Base-by-base conservation (phyloP, 2,113 vertebrate genomes). In the Pangasianodon gigas region DNA sequence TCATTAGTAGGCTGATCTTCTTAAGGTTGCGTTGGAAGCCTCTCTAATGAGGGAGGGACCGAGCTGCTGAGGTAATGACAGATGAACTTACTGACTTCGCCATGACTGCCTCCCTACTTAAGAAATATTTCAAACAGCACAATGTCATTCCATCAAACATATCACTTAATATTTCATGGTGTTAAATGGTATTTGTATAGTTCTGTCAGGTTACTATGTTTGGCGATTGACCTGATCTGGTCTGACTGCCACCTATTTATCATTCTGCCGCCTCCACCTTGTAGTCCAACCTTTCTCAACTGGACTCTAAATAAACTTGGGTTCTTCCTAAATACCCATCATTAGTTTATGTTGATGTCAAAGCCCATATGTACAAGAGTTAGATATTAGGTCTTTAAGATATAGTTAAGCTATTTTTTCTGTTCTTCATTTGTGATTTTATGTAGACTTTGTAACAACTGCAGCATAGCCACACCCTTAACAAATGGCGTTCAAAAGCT, bases 391-490 rank as follows among this genome's bases (percentile, higher is more conserved):
- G 8, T 41, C 21, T 87, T 75, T 21, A 52, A 71, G 32, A 52
- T 52, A 44, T 1, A 86, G 18, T 24, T 32, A 52, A 52, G 16
- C 65, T 51, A 21, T 52, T 51, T 52, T 52, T 24, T 14, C n/a
- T 54, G 10, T 74, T 74, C 11, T 41, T 54, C 18, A 46, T 29
- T 87, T 58, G 21, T 44, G 2, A 87, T 16, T 41, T 1, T 75
- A 74, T 56, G 24, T 51, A 9, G 19, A 71, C 46, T 54, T 69
- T 69, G 21, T n/a, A 65, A 18, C n/a, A 83, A 54, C 54, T 46
- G 0, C 44, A 88, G 46, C 77, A 62, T n/a, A 51, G 60, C 75
- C 87, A 51, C 87, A 88, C 87, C 87, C 87, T 83, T 56, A 71
- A 52, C 24, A 32, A 60, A 37, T 32, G n/a, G 11, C 13, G 21